These are phyloP conservation scores for Selenia dentaria DNA, from an alignment of 2,888 invertebrate genomes.

Conservation along the genomic window DNA sequence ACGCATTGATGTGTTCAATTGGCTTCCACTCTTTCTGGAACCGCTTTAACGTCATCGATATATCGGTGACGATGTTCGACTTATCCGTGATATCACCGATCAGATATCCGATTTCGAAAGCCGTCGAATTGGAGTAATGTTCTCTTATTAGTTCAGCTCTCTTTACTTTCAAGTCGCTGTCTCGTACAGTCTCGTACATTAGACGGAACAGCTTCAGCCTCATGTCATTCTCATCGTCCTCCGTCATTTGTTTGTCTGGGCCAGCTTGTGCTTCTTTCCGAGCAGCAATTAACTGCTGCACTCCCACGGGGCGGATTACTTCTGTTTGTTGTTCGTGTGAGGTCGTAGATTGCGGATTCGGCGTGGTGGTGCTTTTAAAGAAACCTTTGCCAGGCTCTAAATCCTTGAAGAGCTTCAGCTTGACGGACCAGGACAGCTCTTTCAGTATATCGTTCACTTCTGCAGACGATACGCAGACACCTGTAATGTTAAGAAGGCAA, in stretches of 20 bases:
- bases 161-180: conserved; percentile 60
- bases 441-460: conserved; percentile 1
- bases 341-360: neutral
- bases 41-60: conserved; percentile 48
- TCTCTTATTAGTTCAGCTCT: conserved; percentile 57
- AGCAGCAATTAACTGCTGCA: neutral
- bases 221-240: conserved; percentile 55
- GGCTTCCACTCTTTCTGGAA: conserved; percentile 61
- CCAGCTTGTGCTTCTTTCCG: neutral
- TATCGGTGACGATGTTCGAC: conserved; percentile 53
- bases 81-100: conserved; percentile 64
- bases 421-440: conserved; percentile 6
- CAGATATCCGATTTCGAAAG: conserved; percentile 58
- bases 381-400: neutral
- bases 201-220: conserved; percentile 62
- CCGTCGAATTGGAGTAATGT: conserved; percentile 50
- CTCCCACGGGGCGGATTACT: neutral
- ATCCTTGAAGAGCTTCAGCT: conserved; percentile 8
- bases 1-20: conserved; percentile 69
- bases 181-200: conserved; percentile 66
- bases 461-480: neutral
- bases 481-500: no score
- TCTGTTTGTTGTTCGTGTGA: neutral
- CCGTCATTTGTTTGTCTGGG: neutral
- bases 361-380: neutral